Evolutionary conservation across 1,140 invertebrate genomes (phyloP), one percentile per base, ranked within the genome.

Genomic region (Camponotus floridanus): DNA sequence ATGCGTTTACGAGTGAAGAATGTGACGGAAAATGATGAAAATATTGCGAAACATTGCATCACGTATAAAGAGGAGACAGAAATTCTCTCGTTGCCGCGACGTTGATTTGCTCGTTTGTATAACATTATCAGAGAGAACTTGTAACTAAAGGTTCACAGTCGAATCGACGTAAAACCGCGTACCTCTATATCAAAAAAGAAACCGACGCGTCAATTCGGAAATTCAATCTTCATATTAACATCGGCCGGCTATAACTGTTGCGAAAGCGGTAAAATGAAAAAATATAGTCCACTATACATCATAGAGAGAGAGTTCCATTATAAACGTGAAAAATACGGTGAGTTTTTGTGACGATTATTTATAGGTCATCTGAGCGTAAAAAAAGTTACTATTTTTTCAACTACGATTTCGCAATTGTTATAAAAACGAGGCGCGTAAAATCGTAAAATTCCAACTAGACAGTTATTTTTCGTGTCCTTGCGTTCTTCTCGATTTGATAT

Each of bases 201-300:
- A 74, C 74, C 68, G 68, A 83, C 36, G 31, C 68, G 68, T 61
- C 74, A 83, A 83, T 68, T 26, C 26, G 21, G 79, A 62, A 74
- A 83, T 83, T 83, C 39, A 83, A 83, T 74, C 55, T 83, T 61
- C 42, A 55, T 74, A 83, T 83, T 74, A 83, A 83, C 55, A 36
- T 80, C 62, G 8, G 21, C 9, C 48, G 45, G 11, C 21, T 7
- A 15, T 21, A 13, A 15, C 8, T 15, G n/a, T 39, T 6, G 21
- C 51, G 3, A 36, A 36, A 42, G 21, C 31, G 39, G 55, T 55
- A 7, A 7, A 21, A 45, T 39, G 39, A 33, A 61, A 48, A 73
- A 83, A 83, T 73, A 61, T 73, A 21, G 39, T 45, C 55, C 55
- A 11, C 13, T n/a, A 45, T 18, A 13, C 21, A n/a, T 6, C 33